Base-by-base conservation (phyloP, 2,113 vertebrate species). In the Aegithalos caudatus region DNA sequence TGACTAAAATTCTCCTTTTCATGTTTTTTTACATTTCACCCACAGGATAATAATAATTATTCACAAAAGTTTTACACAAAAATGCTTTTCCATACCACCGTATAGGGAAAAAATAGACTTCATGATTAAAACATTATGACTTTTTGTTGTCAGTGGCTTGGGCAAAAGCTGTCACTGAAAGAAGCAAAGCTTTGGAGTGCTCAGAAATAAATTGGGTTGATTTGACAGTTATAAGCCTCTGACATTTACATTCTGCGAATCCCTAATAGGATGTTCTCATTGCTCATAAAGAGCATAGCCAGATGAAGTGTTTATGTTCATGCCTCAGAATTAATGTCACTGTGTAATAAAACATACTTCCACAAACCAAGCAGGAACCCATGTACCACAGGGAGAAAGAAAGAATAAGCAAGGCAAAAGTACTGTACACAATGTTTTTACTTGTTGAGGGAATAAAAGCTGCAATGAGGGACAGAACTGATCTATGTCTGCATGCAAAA, bases 151-250 rank as follows among this genome's bases (percentile, higher is more conserved):
- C 79, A 93, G 58, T 92, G 90, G 94, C 95, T 95, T 77, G 71
- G 90, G 90, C 76, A 91, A 94, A 95, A 94, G 85, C 92, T 97
- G 93, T 94, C 95, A 94, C 48, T 51, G 85, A 86, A 91, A 90
- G 84, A 86, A 83, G 92, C 67, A 93, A 96, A 96, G 87, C 85
- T 86, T 85, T 92, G 67, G 84, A 88, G 87, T 44, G 66, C 72
- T 96, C 82, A 93, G 87, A 96, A 94, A 95, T 88, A 97, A 96
- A 96, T 56, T 93, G 67, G 90, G 87, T 90, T 96, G 95, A 95
- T 92, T 77, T 97, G 95, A 95, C 94, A 96, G 95, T 96, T 95
- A 92, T 62, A 60, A 94, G 92, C 44, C 71, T 95, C 85, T 96
- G 95, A 95, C 95, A 97, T 95, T 97, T 95, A 90, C 85, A 90